Percentiles rank a stretch among this genome's conserved stretches.
phyloP scores from a whole-genome alignment of 2,888 invertebrate genomes.

The Plutella xylostella region DNA sequence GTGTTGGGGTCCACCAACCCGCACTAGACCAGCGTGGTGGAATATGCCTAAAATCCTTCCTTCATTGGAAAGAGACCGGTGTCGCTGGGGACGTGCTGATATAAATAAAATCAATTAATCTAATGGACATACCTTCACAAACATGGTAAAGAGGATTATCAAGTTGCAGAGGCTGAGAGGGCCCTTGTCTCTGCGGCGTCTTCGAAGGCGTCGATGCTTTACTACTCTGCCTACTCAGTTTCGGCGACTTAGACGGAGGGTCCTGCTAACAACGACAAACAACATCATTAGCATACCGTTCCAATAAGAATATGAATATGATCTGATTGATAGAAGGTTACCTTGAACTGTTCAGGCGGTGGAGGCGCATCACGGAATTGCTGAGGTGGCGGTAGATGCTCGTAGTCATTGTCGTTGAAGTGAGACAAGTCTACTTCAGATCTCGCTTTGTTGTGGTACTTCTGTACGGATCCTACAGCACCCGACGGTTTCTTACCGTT shows the following conservation, averaged over 20 bases:
- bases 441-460: slow-evolving; percentile 63
- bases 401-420: slow-evolving; percentile 73
- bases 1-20: too few relatives aligned
- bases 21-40: too few relatives aligned
- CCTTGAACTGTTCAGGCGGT: slow-evolving; percentile 79
- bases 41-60: too few relatives aligned
- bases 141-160: slow-evolving; percentile 87
- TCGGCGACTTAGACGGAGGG: slow-evolving; percentile 56
- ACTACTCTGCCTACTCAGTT: slow-evolving; percentile 53
- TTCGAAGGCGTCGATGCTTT: slow-evolving; percentile 60
- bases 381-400: slow-evolving; percentile 84
- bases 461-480: slow-evolving; percentile 34
- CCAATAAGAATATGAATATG: too few relatives aligned
- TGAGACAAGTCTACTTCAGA: slow-evolving; percentile 71
- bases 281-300: too few relatives aligned
- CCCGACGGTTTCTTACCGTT: slow-evolving; percentile 32
- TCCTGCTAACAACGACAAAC: slow-evolving; percentile 43
- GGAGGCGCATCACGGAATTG: slow-evolving; percentile 86
- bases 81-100: too few relatives aligned
- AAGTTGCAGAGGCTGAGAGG: slow-evolving; percentile 49
- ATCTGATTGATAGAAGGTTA: slow-evolving; percentile 23
- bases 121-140: slow-evolving; percentile 71
- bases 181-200: slow-evolving; percentile 38
- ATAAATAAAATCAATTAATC: slow-evolving; percentile 27
- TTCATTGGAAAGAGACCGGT: too few relatives aligned